Evolutionary conservation across 92 coral and sea anemone genomes (phyloP), one percentile per base, ranked within the genome.

Genomic region (Pocillopora meandrina): DNA sequence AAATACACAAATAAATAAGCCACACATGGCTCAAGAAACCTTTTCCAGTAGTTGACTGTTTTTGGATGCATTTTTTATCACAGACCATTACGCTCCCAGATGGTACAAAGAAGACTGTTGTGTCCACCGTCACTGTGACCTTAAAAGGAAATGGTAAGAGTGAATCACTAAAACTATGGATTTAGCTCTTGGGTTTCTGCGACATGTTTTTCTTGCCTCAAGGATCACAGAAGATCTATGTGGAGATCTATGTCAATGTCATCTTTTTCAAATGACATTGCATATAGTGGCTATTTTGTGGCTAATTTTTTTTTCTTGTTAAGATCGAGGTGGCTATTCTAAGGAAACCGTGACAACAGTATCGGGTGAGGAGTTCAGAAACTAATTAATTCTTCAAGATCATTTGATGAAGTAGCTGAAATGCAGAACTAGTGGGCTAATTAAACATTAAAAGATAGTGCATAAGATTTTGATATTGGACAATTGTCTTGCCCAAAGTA

Each of bases 61-160:
- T 11, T 16, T 13, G 12, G 49, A 9, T 0, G 0, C 4, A 16
- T 59, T 20, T 82, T 36, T 61, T 8, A 5, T 74, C 12, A 68
- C 72, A 84, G 88, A 83, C 77, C 58, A 84, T 90, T 56, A 89
- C 92, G 18, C 85, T 84, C 61, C 75, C 79, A 1, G 95, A 88
- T 12, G 92, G 92, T 10, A 86, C 92, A 7, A 88, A 52, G 83
- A 91, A 82, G 74, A 91, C 92, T 1, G 92, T 89, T 20, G 90
- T 91, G 16, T 88, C 95, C 63, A 75, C 92, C 15, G 77, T 91
- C 3, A 89, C 92, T 0, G 86, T 88, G 77, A 83, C 88, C 58
- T 75, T 91, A 2, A 91, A 91, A 75, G 95, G 95, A 66, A 88
- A 91, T 55, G 90, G 95, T 91, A 73, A 36, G 93, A 65, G 52